Evolutionary conservation across 1,140 invertebrate genomes (phyloP), one percentile per base, ranked within the genome.

Genomic region (Drosophila ercepeae): DNA sequence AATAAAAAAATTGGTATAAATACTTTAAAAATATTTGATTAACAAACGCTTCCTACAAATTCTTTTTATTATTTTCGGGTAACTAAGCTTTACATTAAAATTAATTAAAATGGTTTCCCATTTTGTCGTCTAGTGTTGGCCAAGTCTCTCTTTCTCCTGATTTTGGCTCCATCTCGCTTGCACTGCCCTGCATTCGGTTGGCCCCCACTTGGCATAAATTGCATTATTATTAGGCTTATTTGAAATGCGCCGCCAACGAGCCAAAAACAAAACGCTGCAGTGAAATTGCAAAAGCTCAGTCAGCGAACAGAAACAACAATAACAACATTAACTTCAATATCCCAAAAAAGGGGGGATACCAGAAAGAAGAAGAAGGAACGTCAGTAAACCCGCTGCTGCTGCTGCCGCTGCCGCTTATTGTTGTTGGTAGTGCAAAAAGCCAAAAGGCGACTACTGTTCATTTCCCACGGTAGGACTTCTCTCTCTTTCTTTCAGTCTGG

Each of bases 181-280:
- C 54, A 19, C 18, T 18, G 16, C 39, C 18, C 39, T 48, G 27
- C 36, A 29, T 32, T 58, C 21, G 74, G 72, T 65, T 73, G 73
- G 71, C 63, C 74, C 52, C 72, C 59, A 69, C 77, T 75, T 75
- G 60, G 76, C 81, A 86, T 84, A 84, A 84, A 84, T 84, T 84
- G 81, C 81, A 84, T 86, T 84, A 84, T 88, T 84, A 88, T 84
- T 84, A 84, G 81, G 72, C 81, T 86, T 81, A 84, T 84, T 84
- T 84, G 81, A 84, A 81, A 84, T 84, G 81, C 79, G 81, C 79
- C 78, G 79, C 68, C 77, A 68, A 78, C 45, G 54, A 52, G 49
- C 36, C 55, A 76, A 52, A 50, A 64, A 48, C 71, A 52, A 84
- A 72, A 51, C 64, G 72, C 61, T 68, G 81, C 79, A 84, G 76